Evolutionary conservation across 1,140 invertebrate species (phyloP).

Genomic region (Nephila pilipes): DNA sequence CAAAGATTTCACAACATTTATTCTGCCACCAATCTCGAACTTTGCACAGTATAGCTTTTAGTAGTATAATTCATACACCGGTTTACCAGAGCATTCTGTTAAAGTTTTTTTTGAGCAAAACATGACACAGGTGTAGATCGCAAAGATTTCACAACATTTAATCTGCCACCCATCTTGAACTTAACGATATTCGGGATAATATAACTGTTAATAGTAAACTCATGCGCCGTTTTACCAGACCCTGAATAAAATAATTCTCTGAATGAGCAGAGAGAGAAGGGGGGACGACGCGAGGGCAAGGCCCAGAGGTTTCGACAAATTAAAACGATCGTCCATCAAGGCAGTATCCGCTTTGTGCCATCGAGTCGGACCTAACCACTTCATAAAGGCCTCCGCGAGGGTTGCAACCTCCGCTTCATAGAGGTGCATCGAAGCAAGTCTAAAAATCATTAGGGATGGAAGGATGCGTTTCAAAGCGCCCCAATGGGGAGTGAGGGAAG

Average conservation of each 20-base stretch:
- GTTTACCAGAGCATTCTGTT: too few relatives aligned
- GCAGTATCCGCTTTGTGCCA: not conserved
- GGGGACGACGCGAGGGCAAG: not conserved
- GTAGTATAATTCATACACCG: too few relatives aligned
- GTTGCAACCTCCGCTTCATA: conserved; percentile 66
- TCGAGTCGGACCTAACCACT: conserved; percentile 54
- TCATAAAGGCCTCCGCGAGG: conserved; percentile 54
- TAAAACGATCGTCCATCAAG: conserved; percentile 74
- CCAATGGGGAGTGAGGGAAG: conserved; percentile 58
- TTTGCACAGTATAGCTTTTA: too few relatives aligned
- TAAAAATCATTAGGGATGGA: conserved; percentile 73
- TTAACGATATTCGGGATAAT: too few relatives aligned
- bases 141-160: too few relatives aligned
- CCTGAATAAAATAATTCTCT: not conserved
- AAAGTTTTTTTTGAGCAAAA: too few relatives aligned
- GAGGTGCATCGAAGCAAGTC: conserved; percentile 53
- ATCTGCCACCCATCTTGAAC: too few relatives aligned
- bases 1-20: too few relatives aligned
- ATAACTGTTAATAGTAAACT: not conserved
- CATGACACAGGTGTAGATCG: too few relatives aligned
- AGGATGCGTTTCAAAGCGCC: conserved; percentile 62
- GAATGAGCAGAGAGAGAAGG: not conserved
- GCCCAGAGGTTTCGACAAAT: conserved; percentile 64
- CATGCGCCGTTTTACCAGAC: not conserved
- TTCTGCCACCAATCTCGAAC: too few relatives aligned